Base-by-base conservation (phyloP, 2,797 vertebrate species). In the Poeciliopsis gracilis region DNA sequence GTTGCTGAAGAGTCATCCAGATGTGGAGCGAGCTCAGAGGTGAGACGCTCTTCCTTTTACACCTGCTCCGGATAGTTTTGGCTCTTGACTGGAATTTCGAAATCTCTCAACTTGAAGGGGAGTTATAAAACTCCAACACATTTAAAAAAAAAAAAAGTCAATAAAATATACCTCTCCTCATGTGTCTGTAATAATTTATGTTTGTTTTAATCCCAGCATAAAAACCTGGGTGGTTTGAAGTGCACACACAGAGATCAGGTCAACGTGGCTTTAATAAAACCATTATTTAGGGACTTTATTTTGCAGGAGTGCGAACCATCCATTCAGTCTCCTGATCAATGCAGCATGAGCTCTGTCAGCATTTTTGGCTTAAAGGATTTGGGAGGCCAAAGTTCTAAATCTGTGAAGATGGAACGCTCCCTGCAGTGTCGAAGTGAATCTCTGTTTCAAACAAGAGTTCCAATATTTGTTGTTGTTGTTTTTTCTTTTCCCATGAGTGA, bases 11-110 rank as follows among this genome's bases (percentile, higher is more conserved):
- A 88, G 74, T 5, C 92, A 98, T 82, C 73, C 93, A 1, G 94
- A 95, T 5, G 97, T 99, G 0, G 98, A 99, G 82, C 96, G 98
- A 13, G 94, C 93, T 0, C 93, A 96, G 77, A 97, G 98, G 97
- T 97, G 93, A 84, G 73, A 28, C 8, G 6, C 63, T 2, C 10
- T 57, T 6, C 18, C 2, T 20, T 12, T 51, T 33, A 6, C 11
- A 36, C 30, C 20, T 49, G 46, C 33, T 41, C 2, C 11, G 1
- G 18, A 43, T n/a, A 15, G 43, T 46, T 70, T 70, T 16, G 67
- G 5, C 41, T 9, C 15, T 15, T 70, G 12, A 7, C 2, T n/a
- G 12, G 16, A 46, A 18, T 15, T n/a, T 25, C 8, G 6, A 13
- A 70, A 16, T 70, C 67, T 5, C n/a, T 46, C 13, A 1, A 46